Conservation (phyloP, 2,113 vertebrate species). For the Corydoras sp. region DNA sequence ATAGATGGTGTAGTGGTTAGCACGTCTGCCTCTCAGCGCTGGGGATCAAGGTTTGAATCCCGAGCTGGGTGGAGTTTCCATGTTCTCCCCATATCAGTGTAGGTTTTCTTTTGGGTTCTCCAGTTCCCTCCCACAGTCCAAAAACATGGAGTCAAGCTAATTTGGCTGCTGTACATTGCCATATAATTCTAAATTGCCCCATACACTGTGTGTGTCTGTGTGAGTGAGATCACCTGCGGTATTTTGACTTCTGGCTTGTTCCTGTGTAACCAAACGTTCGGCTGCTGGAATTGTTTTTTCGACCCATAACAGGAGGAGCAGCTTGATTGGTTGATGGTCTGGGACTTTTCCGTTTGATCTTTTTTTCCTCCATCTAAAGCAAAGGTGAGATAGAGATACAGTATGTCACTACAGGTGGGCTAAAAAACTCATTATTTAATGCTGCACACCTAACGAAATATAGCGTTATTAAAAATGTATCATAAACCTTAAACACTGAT, state of each 20-base stretch:
- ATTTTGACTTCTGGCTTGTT: conserved; percentile 74
- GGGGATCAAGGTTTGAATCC: too few species aligned
- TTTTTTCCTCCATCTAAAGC: conserved; percentile 76
- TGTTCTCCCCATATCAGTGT: neutral
- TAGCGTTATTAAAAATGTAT: neutral
- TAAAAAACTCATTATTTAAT: neutral
- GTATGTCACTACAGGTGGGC: neutral
- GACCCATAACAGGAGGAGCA: conserved; percentile 62
- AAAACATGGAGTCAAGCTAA: too few species aligned
- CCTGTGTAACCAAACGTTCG: conserved; percentile 74
- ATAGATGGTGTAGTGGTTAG: too few species aligned
- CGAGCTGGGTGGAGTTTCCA: too few species aligned
- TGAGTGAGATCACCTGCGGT: conserved; percentile 68
- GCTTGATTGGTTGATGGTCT: conserved; percentile 73
- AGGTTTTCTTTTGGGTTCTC: neutral
- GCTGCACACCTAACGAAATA: neutral
- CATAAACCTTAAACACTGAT: too few species aligned
- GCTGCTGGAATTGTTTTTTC: conserved; percentile 70
- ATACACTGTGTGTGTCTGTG: too few species aligned
- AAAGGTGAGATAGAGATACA: neutral
- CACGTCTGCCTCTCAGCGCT: too few species aligned
- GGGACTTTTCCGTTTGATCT: conserved; percentile 84
- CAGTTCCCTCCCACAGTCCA: neutral
- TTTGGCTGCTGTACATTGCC: too few species aligned
- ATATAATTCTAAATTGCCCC: too few species aligned